Evolutionary conservation across 2,888 invertebrate genomes (phyloP).

Genomic region (Cheilosia urbana): DNA sequence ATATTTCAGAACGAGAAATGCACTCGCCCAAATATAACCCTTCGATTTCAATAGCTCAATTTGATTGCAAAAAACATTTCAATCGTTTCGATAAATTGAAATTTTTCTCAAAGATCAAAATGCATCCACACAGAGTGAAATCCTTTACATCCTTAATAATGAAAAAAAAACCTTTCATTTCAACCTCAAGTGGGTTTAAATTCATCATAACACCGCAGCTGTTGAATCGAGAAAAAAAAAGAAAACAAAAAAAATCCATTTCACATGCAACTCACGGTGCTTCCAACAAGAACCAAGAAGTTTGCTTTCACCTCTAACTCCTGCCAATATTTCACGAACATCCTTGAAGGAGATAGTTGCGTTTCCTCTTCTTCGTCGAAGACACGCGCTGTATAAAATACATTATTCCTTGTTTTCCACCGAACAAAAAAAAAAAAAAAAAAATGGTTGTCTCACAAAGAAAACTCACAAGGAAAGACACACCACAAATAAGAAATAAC

Average conservation of each 20-base stretch:
- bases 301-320: not conserved
- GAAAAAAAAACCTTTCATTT: not conserved
- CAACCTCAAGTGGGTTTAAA: constrained; percentile 14
- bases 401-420: constrained; percentile 17
- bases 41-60: not conserved
- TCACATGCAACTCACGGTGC: constrained; percentile 4
- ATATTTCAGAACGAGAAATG: not conserved
- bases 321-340: not conserved
- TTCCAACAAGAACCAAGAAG: too few species aligned
- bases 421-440: not conserved
- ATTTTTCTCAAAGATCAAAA: not conserved
- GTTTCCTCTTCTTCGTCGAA: not conserved
- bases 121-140: not conserved
- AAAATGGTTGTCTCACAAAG: not conserved
- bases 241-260: constrained; percentile 34
- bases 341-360: constrained; percentile 13
- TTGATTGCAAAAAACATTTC: not conserved
- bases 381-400: constrained; percentile 13
- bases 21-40: not conserved
- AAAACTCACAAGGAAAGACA: constrained; percentile 6
- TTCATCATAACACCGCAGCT: constrained; percentile 3
- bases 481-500: not conserved
- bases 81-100: not conserved
- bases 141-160: constrained; percentile 1
- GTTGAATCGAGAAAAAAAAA: constrained; percentile 17